Conservation (phyloP, 2,113 vertebrate species). For the Brachirus orientalis region DNA sequence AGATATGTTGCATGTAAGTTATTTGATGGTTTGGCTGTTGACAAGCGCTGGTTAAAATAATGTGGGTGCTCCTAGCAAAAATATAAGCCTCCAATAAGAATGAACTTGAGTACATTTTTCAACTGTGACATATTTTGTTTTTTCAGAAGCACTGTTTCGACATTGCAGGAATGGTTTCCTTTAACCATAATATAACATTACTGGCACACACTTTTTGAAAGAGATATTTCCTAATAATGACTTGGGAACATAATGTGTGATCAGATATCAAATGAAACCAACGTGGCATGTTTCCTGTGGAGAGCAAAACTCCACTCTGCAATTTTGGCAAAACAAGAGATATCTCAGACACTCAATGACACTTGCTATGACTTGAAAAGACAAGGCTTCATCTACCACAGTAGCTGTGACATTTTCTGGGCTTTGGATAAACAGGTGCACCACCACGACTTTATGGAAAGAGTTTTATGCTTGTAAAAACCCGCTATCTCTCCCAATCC, state of each 20-base stretch:
- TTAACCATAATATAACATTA: slow-evolving; percentile 68
- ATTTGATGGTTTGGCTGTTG: slow-evolving; percentile 70
- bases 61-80: slow-evolving; percentile 36
- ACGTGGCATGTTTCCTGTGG: slow-evolving; percentile 66
- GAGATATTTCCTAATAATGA: slow-evolving; percentile 75
- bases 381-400: slow-evolving; percentile 52
- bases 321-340: slow-evolving; percentile 74
- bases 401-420: slow-evolving; percentile 50
- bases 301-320: slow-evolving; percentile 65
- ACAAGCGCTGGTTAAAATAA: slow-evolving; percentile 65
- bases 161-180: slow-evolving; percentile 64
- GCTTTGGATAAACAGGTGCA: slow-evolving; percentile 74
- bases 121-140: slow-evolving; percentile 51
- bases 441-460: slow-evolving; percentile 56
- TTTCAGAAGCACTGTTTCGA: slow-evolving; percentile 37
- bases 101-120: slow-evolving; percentile 56
- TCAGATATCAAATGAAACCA: slow-evolving; percentile 75
- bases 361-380: slow-evolving; percentile 55
- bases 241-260: slow-evolving; percentile 73
- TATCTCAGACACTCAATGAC: slow-evolving; percentile 63
- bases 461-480: slow-evolving; percentile 43
- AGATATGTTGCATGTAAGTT: slow-evolving; percentile 69
- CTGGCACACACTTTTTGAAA: slow-evolving; percentile 54
- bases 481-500: slow-evolving; percentile 60
- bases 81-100: slow-evolving; percentile 33